Conservation (phyloP, 2,888 invertebrate species). For the Siphonodentalium dalli region DNA sequence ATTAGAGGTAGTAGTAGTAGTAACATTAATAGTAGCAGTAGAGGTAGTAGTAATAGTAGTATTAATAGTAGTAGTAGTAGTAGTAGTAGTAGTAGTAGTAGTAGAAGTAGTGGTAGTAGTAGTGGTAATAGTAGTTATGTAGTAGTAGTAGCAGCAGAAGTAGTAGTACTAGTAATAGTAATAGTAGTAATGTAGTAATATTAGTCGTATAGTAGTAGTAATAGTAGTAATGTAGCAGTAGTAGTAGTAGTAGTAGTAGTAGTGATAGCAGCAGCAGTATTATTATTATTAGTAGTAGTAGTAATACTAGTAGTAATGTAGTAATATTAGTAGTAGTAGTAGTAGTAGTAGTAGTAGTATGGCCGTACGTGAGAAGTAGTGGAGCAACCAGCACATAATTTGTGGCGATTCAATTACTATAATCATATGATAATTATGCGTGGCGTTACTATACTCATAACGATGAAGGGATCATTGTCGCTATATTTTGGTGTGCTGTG, state of each 20-base stretch:
- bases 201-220: no score
- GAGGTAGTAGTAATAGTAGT: not conserved
- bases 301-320: not conserved
- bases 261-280: not conserved
- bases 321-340: not conserved
- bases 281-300: not conserved
- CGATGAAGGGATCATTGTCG: no score
- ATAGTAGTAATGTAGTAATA: not conserved
- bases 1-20: constrained; percentile 1
- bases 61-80: not conserved
- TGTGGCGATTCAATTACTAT: no score
- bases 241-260: no score
- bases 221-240: no score
- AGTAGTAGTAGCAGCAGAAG: not conserved
- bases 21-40: not conserved
- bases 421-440: no score
- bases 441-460: no score
- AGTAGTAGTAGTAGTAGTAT: not conserved
- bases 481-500: no score
- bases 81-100: not conserved
- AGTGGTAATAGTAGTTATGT: not conserved
- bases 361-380: no score
- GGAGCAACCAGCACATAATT: no score
- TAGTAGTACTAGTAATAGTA: not conserved
- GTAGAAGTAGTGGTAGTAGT: constrained; percentile 4